Conservation (phyloP, 2,888 invertebrate species). For the Shargacucullia verbasci region DNA sequence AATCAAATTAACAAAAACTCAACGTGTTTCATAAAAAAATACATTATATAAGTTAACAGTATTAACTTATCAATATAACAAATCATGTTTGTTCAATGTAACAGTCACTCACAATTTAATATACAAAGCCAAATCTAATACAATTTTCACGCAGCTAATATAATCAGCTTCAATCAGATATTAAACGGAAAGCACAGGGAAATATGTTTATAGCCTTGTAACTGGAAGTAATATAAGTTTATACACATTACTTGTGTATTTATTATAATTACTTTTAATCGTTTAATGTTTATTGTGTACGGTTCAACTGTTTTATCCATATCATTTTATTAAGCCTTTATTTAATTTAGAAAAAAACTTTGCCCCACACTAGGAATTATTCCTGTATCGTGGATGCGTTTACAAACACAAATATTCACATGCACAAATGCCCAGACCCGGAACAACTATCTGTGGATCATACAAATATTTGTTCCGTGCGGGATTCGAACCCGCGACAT, state of each 20-base stretch:
- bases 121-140: constrained; percentile 48
- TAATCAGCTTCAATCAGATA: constrained; percentile 54
- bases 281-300: too few relatives aligned
- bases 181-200: constrained; percentile 32
- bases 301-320: too few relatives aligned
- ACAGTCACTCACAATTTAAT: constrained; percentile 50
- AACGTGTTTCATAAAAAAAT: constrained; percentile 25
- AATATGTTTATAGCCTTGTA: constrained; percentile 40
- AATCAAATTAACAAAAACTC: constrained; percentile 28
- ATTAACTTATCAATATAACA: constrained; percentile 41
- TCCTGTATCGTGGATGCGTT: too few relatives aligned
- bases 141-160: constrained; percentile 51
- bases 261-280: background rate
- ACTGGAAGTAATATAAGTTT: constrained; percentile 6
- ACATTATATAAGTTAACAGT: constrained; percentile 3
- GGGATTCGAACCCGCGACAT: too few relatives aligned
- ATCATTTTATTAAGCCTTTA: too few relatives aligned
- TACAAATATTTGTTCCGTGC: too few relatives aligned
- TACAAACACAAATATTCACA: too few relatives aligned
- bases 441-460: too few relatives aligned
- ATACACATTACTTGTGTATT: background rate
- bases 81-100: constrained; percentile 47
- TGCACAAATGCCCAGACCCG: too few relatives aligned
- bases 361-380: too few relatives aligned
- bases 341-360: too few relatives aligned